Percentiles rank a stretch among this genome's conserved stretches.
phyloP scores from a whole-genome alignment of 1,140 invertebrate genomes.

The Diachasma alloeum region DNA sequence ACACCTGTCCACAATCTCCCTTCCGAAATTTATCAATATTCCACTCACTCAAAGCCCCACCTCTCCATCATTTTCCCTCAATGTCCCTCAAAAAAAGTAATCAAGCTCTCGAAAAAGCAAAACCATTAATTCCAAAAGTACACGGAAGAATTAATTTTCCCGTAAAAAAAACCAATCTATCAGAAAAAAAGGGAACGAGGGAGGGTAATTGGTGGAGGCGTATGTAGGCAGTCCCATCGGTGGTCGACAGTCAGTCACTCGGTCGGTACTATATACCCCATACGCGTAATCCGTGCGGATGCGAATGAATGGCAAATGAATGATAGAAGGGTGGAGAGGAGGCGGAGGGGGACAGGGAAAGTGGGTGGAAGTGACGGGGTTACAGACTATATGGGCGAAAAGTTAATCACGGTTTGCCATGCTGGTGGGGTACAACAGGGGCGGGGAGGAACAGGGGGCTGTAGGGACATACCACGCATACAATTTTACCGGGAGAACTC shows the following conservation, averaged over 20 bases:
- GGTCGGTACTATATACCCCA: slow-evolving; percentile 36
- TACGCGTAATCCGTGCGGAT: slow-evolving; percentile 59
- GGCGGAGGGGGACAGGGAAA: neutral
- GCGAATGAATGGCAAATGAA: slow-evolving; percentile 66
- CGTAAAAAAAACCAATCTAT: neutral
- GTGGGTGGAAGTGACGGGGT: slow-evolving; percentile 30
- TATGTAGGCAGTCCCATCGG: slow-evolving; percentile 20
- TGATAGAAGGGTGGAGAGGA: slow-evolving; percentile 32
- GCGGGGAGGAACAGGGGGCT: neutral
- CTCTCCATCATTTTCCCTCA: neutral
- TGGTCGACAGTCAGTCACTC: slow-evolving; percentile 35
- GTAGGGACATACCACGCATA: slow-evolving; percentile 5
- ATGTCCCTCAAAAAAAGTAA: neutral
- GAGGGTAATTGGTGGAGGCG: neutral
- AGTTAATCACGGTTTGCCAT: slow-evolving; percentile 67
- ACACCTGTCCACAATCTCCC: too few species aligned
- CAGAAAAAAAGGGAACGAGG: neutral
- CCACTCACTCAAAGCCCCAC: too few species aligned
- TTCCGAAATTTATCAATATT: too few species aligned
- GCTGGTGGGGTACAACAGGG: slow-evolving; percentile 49
- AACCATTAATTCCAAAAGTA: neutral
- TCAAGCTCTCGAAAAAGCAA: neutral
- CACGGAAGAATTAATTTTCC: neutral
- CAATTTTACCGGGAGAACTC: slow-evolving; percentile 4
- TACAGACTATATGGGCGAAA: slow-evolving; percentile 54